Evolutionary conservation across 2,113 vertebrate species (phyloP), one percentile per base, ranked within the genome.

Genomic region (Poecile atricapillus): DNA sequence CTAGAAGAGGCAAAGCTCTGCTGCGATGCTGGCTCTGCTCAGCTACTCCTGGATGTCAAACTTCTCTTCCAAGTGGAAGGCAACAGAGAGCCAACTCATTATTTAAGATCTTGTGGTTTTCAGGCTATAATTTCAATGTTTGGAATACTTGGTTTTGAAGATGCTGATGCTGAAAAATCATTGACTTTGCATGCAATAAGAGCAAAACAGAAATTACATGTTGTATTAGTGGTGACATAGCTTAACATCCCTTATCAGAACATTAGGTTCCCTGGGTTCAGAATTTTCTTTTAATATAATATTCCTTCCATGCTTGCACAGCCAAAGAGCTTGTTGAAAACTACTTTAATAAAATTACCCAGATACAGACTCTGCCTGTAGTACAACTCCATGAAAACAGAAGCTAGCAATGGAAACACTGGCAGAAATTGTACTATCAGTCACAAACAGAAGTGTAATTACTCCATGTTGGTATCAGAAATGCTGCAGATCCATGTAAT

Each of bases 341-440:
- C 68, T n/a, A 10, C 33, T 86, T 93, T 90, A 96, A 96, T 83
- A 75, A 69, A 87, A 94, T 80, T 71, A 92, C 31, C 31, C 62
- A 85, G 43, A 79, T 67, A 78, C 64, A 85, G 89, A 55, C 27
- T 39, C 31, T 39, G 47, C 27, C 77, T 95, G 64, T 47, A 78
- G 28, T 69, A 80, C 50, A 95, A 69, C 71, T 55, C 35, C 35
- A 56, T 60, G n/a, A 93, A 95, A 87, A 63, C 37, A 91, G 43
- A 69, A 81, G 64, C 67, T 65, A 85, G 58, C 92, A 87, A 87
- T 49, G 41, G 56, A 79, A 92, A 65, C 56, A 59, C 13, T 37
- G 49, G 30, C 59, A 94, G 55, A 95, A 87, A 33, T 41, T 43
- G 23, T 87, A 65, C 76, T 46, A 71, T 64, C 46, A 33, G 37